Evolutionary conservation across 2,113 vertebrate genomes (phyloP).

Genomic region (Trematocara zebra): DNA sequence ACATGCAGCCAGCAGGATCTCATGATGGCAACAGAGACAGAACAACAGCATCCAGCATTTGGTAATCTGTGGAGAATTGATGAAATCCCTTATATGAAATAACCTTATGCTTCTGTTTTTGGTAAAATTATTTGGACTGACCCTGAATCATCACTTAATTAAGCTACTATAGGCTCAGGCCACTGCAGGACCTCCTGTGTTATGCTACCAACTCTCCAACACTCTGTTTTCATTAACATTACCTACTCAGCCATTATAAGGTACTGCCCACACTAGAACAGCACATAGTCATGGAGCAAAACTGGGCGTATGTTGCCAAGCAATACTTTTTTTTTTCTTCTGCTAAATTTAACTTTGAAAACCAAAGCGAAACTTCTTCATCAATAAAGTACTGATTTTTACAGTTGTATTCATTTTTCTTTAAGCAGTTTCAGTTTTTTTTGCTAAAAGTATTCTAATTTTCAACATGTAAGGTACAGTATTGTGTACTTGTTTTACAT

Average conservation of each 20-base stretch:
- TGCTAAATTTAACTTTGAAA: neutral
- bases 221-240: neutral
- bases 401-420: neutral
- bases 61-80: slow-evolving; percentile 45
- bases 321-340: neutral
- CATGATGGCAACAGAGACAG: neutral
- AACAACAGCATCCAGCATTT: slow-evolving; percentile 35
- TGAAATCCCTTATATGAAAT: neutral
- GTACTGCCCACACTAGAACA: neutral
- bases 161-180: neutral
- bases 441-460: neutral
- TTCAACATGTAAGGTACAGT: neutral
- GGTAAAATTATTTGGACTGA: neutral
- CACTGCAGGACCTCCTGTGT: neutral
- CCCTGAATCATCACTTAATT: neutral
- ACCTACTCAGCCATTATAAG: neutral
- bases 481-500: neutral
- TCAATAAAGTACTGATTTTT: neutral
- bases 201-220: neutral
- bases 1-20: slow-evolving; percentile 3
- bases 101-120: neutral
- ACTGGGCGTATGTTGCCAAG: neutral
- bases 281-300: neutral
- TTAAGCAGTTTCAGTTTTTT: fast-evolving
- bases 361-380: neutral